Evolutionary conservation across 2,113 vertebrate species (phyloP).

Genomic region (Gymnarchus niloticus): DNA sequence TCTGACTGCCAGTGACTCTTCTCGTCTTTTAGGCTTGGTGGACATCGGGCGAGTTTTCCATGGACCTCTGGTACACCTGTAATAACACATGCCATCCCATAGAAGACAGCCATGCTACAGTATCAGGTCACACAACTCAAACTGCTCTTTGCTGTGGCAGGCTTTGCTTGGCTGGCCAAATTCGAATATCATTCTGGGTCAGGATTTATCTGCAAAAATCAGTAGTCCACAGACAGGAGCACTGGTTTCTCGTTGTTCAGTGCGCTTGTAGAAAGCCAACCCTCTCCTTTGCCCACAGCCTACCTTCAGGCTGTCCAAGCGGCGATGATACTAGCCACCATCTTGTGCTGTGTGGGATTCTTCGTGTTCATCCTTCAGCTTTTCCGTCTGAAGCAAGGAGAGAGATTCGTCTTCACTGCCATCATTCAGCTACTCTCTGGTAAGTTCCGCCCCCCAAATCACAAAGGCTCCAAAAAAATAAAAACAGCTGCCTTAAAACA

Average conservation of each 20-base stretch:
- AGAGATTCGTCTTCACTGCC: constrained; percentile 84
- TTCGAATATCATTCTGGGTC: neutral
- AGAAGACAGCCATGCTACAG: constrained; percentile 41
- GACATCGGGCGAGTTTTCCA: constrained; percentile 38
- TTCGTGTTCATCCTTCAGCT: constrained; percentile 92
- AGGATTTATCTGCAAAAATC: neutral
- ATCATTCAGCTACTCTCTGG: constrained; percentile 84
- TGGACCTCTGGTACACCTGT: constrained; percentile 65
- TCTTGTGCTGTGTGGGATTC: constrained; percentile 83
- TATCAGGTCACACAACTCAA: constrained; percentile 43
- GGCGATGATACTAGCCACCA: constrained; percentile 82
- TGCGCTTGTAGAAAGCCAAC: too few species aligned
- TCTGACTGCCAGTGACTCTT: neutral
- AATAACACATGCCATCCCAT: constrained; percentile 55
- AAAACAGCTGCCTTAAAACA: neutral
- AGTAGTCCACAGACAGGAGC: neutral
- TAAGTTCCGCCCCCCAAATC: constrained; percentile 56
- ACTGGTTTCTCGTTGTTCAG: neutral
- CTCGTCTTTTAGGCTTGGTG: constrained; percentile 56
- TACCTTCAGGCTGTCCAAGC: constrained; percentile 85
- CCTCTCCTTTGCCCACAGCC: constrained; percentile 51
- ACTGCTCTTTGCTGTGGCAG: neutral
- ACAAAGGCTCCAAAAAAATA: neutral
- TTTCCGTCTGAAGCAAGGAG: constrained; percentile 90
- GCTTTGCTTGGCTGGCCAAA: neutral